Evolutionary conservation across 2,113 vertebrate genomes (phyloP).

Genomic region (Canis aureus): DNA sequence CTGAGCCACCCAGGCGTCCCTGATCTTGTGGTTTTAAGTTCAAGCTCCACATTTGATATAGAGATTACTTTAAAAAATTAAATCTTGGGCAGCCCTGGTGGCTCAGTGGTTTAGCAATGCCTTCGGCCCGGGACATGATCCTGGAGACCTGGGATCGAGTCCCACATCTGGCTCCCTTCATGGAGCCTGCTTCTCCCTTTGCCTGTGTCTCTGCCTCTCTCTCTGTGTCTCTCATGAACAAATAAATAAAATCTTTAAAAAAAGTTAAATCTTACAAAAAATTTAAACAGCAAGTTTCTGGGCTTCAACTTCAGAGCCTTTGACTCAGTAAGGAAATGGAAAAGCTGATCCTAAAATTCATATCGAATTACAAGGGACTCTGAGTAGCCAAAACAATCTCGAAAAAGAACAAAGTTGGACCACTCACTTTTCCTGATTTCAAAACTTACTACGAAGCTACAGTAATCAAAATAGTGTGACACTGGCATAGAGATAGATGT

Average conservation of each 20-base stretch:
- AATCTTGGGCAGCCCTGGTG: background rate
- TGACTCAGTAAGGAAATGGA: slow-evolving; percentile 33
- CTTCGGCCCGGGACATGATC: too few species aligned
- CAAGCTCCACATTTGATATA: background rate
- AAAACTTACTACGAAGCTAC: slow-evolving; percentile 34
- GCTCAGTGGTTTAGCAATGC: too few species aligned
- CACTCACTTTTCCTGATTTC: background rate
- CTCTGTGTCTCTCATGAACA: too few species aligned
- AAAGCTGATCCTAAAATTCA: slow-evolving; percentile 37
- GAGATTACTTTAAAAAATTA: background rate
- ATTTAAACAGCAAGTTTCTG: background rate
- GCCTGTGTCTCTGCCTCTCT: too few species aligned
- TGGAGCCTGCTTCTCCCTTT: too few species aligned
- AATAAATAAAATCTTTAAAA: background rate
- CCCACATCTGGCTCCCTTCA: too few species aligned
- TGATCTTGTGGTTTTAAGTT: background rate
- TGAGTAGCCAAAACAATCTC: slow-evolving; percentile 43
- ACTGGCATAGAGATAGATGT: background rate
- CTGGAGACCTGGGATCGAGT: too few species aligned
- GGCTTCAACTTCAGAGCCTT: background rate
- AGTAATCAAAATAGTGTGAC: slow-evolving; percentile 50
- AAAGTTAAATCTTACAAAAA: background rate
- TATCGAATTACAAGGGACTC: background rate
- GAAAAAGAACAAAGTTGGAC: slow-evolving; percentile 21
- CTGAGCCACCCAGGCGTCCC: too few species aligned